phyloP scores from a whole-genome alignment of 2,113 vertebrate genomes.

The Anoura caudifer region DNA sequence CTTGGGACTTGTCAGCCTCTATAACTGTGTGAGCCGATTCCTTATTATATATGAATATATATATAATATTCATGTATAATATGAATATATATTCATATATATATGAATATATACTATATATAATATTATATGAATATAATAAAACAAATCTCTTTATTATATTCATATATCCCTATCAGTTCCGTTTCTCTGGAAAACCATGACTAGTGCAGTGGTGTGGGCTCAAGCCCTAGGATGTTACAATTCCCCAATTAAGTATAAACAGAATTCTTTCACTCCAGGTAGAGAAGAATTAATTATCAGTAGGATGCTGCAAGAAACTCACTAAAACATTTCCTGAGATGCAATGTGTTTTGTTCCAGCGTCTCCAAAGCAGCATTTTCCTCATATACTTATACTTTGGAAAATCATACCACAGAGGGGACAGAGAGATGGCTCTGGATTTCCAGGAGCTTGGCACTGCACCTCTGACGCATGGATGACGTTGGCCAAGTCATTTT shows the following conservation, averaged over 20 bases:
- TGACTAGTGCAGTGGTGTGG: neutral
- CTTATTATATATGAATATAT: no score
- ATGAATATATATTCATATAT: no score
- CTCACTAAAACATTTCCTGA: neutral
- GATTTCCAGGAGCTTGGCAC: neutral
- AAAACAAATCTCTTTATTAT: neutral
- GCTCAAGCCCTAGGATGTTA: neutral
- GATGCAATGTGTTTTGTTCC: neutral
- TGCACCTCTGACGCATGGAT: neutral
- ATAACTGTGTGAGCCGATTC: neutral
- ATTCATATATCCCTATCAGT: neutral
- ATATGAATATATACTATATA: no score
- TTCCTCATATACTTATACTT: neutral
- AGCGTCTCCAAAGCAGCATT: neutral
- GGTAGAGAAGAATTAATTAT: slow-evolving; percentile 6
- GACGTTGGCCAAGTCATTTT: neutral
- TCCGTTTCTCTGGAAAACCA: neutral
- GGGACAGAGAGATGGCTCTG: neutral
- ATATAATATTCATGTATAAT: no score
- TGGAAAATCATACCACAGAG: neutral
- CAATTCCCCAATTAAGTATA: neutral
- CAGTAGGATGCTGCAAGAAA: neutral
- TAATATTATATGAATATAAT: no score
- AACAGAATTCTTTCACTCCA: neutral
- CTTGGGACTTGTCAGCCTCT: neutral